Percentiles rank a stretch among this genome's conserved stretches.
Conservation (phyloP, 2,797 vertebrate genomes). For the Enteromius unitaeniatus region DNA sequence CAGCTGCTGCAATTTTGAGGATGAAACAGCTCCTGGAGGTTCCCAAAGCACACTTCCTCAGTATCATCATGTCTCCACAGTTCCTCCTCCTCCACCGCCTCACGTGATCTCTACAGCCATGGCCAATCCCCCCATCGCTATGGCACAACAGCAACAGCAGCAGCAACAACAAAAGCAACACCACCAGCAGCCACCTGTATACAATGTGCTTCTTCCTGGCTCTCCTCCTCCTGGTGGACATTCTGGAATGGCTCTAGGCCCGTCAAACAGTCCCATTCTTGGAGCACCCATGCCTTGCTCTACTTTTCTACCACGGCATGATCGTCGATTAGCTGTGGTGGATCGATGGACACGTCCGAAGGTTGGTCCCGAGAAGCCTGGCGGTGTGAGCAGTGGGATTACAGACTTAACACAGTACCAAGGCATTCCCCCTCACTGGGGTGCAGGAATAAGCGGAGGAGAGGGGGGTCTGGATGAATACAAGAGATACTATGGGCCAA, state of each 20-base stretch:
- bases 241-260: conserved; percentile 81
- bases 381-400: conserved; percentile 63
- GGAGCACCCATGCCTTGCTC: conserved; percentile 84
- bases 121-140: conserved; percentile 77
- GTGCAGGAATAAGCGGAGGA: conserved; percentile 50
- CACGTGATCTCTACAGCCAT: conserved; percentile 77
- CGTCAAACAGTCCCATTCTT: conserved; percentile 83
- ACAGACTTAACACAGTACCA: conserved; percentile 73
- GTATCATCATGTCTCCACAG: conserved; percentile 75
- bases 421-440: conserved; percentile 76
- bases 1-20: conserved; percentile 92
- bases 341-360: conserved; percentile 86
- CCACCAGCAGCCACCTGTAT: conserved; percentile 80
- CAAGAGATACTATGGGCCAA: conserved; percentile 92
- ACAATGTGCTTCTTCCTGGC: conserved; percentile 78
- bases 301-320: conserved; percentile 85
- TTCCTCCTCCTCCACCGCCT: conserved; percentile 74
- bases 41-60: conserved; percentile 76
- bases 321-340: conserved; percentile 83
- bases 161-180: conserved; percentile 75
- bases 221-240: conserved; percentile 74
- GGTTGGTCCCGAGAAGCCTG: conserved; percentile 69
- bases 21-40: conserved; percentile 76
- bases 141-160: conserved; percentile 73
- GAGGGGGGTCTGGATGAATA: conserved; percentile 85